Evolutionary conservation across 2,797 vertebrate species (phyloP), one percentile per base, ranked within the genome.

Genomic region (Sebastolobus alascanus): DNA sequence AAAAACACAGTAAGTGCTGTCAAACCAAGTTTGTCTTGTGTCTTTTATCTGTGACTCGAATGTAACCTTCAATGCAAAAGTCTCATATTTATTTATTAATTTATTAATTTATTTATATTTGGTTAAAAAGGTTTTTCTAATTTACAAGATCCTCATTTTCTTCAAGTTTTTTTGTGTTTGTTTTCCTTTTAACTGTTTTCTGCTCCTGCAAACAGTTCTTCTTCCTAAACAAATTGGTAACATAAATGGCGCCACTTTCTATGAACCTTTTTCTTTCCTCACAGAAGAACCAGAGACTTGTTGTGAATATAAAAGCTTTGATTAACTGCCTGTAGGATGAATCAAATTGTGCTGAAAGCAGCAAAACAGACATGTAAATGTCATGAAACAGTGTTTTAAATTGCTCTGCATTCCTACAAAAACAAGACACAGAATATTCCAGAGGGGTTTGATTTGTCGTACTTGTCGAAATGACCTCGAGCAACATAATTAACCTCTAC

Each of bases 401-500:
- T 31, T 12, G 16, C 50, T 63, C 55, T 38, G 2, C 70, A 40
- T 63, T 11, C 27, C 40, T 25, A 72, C 5, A 25, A 64, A 67
- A 71, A 75, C 22, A 55, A 55, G 55, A 58, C 9, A 8, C 5
- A 38, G 60, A 58, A 33, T 6, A 46, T 25, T 38, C 35, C 25
- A 9, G 31, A n/a, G 10, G 9, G 27, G 12, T 79, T 67, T 52
- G 77, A 78, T 84, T 4, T 8, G 6, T 31, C 13, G 6, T 0
- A 4, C 9, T 7, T 20, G 67, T 9, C 13, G 4, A 73, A 74
- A 67, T 35, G 75, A 76, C 85, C 69, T 79, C 33, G 7, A 79
- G 80, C 74, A 33, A 46, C 25, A 27, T 20, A 58, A 88, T 89
- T 79, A 86, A 86, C 87, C 77, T 80, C 59, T 27, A 52, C n/a